A percentile compares a stretch with the other conserved stretches of the same genome.
These are phyloP conservation scores for Prenolepis imparis DNA, from an alignment of 2,888 invertebrate species.

Conservation along the genomic window DNA sequence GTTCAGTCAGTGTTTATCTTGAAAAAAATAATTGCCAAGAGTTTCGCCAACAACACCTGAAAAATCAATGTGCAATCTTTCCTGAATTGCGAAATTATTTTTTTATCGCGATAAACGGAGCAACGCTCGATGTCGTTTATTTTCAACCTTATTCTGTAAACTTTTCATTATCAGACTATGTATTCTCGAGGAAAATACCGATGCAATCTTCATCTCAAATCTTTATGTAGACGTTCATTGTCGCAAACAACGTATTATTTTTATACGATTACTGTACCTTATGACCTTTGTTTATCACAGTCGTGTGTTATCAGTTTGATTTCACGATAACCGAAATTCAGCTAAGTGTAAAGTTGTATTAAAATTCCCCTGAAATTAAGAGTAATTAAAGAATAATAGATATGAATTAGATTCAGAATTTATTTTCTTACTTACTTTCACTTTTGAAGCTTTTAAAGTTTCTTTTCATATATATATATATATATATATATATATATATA, in stretches of 20 bases:
- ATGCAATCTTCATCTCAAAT: not conserved
- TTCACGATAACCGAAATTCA: not conserved
- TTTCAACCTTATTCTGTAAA: not conserved
- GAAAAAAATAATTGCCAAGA: not conserved
- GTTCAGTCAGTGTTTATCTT: not conserved
- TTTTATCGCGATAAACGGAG: conserved; percentile 3
- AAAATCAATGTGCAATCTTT: not conserved
- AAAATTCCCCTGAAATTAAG: not conserved
- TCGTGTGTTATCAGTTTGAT: not conserved
- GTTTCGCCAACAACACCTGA: not conserved
- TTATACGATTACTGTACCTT: not conserved
- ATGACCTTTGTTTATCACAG: not conserved
- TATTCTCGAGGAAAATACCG: not conserved
- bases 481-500: not conserved
- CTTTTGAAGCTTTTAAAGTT: not conserved
- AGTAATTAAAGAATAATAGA: not conserved
- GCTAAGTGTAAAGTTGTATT: not conserved
- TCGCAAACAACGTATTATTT: not conserved
- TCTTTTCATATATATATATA: no score
- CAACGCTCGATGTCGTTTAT: conserved; percentile 1
- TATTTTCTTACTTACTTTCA: not conserved
- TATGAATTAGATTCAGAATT: not conserved
- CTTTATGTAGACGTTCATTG: not conserved
- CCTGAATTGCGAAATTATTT: not conserved
- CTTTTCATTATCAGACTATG: conserved; percentile 8